Base-by-base conservation (phyloP, 1,140 invertebrate genomes). In the Papilio polytes region DNA sequence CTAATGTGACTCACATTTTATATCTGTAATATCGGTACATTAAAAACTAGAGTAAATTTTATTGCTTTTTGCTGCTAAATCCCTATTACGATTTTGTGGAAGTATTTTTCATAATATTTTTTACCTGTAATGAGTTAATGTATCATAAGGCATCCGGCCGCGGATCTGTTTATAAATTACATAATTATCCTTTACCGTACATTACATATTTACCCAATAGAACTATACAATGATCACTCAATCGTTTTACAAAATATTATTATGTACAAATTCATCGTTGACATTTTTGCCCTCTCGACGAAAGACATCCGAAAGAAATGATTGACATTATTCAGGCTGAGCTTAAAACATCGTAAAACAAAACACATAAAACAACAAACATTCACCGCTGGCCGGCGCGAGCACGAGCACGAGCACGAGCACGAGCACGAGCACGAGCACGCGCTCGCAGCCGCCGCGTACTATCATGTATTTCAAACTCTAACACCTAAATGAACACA, bases 401-500 rank as follows among this genome's bases (percentile, higher is more conserved):
- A 48, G 89, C 87, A 86, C 85, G 85, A 89, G 83, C 89, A 89
- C 89, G 89, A 88, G 87, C 48, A 15, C 48, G 48, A 18, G 90
- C 87, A 87, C 85, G 85, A 89, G 82, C 89, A 89, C 89, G 89
- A 87, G 46, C 46, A 46, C 46, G 12, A 1, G 46, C 46, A 46
- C 46, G 12, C 1, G 48, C 13, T 13, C 53, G 18, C 18, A 15
- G 18, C 87, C 88, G 86, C 91, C 85, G 89, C 88, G 82, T 84
- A 87, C 86, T 86, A 85, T 85, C 86, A 85, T 91, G 90, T 89
- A 89, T 91, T 90, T 91, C 90, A 87, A 85, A 91, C 87, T 90
- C 91, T 93, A 93, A 89, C 83, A 93, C 86, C 92, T 94, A 94
- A 94, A 93, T 94, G 93, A 94, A 94, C 93, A 94, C 93, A 94